Percentiles rank a stretch among this genome's conserved stretches.
These are phyloP conservation scores for Microcebus griseorufus DNA, from an alignment of 2,113 vertebrate genomes.

Conservation along the genomic window DNA sequence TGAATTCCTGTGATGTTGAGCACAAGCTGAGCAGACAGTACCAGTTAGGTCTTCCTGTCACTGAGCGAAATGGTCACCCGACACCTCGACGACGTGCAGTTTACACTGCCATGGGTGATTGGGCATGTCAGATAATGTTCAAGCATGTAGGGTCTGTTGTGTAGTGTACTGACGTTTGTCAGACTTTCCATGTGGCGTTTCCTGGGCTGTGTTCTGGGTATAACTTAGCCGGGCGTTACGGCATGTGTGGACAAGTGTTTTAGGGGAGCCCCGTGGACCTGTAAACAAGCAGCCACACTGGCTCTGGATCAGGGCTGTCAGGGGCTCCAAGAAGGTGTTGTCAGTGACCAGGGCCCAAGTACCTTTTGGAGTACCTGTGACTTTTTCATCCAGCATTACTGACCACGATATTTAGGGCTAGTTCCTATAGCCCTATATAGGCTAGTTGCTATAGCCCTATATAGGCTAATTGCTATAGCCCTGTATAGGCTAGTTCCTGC, in stretches of 20 bases:
- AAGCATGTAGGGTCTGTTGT: background rate
- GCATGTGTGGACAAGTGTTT: background rate
- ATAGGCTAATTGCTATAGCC: no score
- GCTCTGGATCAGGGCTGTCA: background rate
- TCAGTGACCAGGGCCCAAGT: no score
- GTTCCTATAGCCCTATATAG: no score
- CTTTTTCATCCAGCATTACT: background rate
- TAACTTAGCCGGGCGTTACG: background rate
- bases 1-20: background rate
- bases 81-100: fast-evolving
- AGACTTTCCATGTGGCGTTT: no score
- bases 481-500: no score
- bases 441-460: no score
- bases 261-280: background rate
- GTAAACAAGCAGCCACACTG: fast-evolving
- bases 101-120: background rate
- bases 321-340: background rate
- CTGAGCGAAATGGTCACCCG: background rate
- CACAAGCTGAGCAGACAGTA: background rate
- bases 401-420: background rate
- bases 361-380: fast-evolving
- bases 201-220: background rate
- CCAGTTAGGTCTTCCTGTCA: background rate
- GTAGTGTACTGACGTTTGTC: background rate
- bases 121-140: background rate